Evolutionary conservation across 2,113 vertebrate genomes (phyloP).

Genomic region (Ibidorhyncha struthersii): DNA sequence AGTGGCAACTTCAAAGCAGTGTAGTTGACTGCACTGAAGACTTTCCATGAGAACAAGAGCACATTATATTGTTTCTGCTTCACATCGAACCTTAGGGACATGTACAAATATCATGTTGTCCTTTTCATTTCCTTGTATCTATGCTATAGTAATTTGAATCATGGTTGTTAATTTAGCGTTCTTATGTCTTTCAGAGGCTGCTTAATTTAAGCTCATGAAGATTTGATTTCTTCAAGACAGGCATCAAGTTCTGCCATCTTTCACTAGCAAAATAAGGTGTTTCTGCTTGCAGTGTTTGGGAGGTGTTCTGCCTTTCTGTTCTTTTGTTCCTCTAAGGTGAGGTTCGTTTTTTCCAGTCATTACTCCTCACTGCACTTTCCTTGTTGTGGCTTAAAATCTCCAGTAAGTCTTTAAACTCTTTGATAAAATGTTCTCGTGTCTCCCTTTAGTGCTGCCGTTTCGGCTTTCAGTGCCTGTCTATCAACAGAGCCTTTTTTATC

Average conservation of each 20-base stretch:
- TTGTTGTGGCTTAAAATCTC: not conserved
- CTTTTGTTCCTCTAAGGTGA: not conserved
- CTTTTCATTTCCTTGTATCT: not conserved
- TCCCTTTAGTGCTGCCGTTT: not conserved
- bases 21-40: not conserved
- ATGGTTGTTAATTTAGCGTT: not conserved
- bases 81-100: not conserved
- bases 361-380: not conserved
- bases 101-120: not conserved
- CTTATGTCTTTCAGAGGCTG: not conserved
- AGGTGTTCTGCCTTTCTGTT: not conserved
- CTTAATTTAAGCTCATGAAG: not conserved
- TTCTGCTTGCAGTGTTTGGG: not conserved
- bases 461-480: not conserved
- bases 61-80: not conserved
- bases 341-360: not conserved
- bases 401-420: not conserved
- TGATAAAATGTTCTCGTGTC: not conserved
- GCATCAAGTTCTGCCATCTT: not conserved
- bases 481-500: not conserved
- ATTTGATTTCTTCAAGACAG: not conserved
- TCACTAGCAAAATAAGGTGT: not conserved
- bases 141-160: not conserved
- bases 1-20: not conserved
- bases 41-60: not conserved